These are phyloP conservation scores for Aleiodes testaceus DNA, from an alignment of 2,888 invertebrate species.

Conservation along the genomic window DNA sequence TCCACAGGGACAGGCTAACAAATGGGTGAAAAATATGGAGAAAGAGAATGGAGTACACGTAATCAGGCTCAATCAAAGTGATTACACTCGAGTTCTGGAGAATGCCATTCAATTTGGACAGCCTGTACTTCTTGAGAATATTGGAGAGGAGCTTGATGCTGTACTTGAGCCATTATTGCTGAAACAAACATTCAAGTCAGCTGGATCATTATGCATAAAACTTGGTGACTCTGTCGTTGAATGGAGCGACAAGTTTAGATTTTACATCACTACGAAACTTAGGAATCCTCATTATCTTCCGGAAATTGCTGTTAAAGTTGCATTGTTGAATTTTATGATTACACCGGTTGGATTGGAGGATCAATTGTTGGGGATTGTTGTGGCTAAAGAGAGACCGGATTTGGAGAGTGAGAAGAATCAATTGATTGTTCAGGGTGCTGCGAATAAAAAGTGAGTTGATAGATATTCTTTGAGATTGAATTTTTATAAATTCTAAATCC, in stretches of 20 bases:
- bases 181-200: slow-evolving; percentile 92
- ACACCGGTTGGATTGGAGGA: slow-evolving; percentile 91
- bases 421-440: slow-evolving; percentile 90
- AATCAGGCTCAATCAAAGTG: slow-evolving; percentile 85
- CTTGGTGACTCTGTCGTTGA: slow-evolving; percentile 93
- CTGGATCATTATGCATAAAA: slow-evolving; percentile 88
- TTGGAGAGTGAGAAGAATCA: slow-evolving; percentile 93
- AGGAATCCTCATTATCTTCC: slow-evolving; percentile 96
- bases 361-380: slow-evolving; percentile 91
- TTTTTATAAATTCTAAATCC: neutral
- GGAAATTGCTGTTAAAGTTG: slow-evolving; percentile 93
- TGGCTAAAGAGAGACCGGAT: slow-evolving; percentile 93
- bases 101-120: slow-evolving; percentile 91
- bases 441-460: slow-evolving; percentile 78
- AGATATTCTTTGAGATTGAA: neutral
- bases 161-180: slow-evolving; percentile 90
- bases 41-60: slow-evolving; percentile 86
- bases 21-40: slow-evolving; percentile 96
- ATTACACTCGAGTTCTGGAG: slow-evolving; percentile 88
- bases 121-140: slow-evolving; percentile 91
- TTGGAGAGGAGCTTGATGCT: slow-evolving; percentile 93
- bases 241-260: slow-evolving; percentile 89
- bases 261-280: slow-evolving; percentile 95
- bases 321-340: slow-evolving; percentile 95
- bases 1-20: slow-evolving; percentile 95